Evolutionary conservation across 2,113 vertebrate species (phyloP).

Genomic region (Acanthochromis polyacanthus): DNA sequence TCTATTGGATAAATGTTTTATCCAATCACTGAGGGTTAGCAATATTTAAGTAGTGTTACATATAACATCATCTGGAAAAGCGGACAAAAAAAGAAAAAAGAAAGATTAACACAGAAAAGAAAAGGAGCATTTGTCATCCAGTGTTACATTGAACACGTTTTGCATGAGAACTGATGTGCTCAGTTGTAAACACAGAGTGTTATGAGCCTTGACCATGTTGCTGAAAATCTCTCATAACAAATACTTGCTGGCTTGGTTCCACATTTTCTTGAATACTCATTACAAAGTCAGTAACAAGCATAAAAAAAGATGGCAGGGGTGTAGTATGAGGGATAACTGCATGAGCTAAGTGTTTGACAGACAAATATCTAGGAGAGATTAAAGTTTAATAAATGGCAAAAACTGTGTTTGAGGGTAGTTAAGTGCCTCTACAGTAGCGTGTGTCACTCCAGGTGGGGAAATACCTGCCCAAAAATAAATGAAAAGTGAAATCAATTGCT

Average conservation of each 20-base stretch:
- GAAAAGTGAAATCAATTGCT: constrained; percentile 66
- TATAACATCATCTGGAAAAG: neutral
- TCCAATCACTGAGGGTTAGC: constrained; percentile 35
- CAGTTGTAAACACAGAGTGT: neutral
- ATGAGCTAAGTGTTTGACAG: neutral
- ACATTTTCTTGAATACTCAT: too few relatives aligned
- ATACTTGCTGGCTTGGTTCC: neutral
- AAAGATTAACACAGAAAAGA: constrained; percentile 31
- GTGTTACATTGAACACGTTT: neutral
- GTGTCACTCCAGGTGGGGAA: constrained; percentile 72
- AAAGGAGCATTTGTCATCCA: constrained; percentile 41
- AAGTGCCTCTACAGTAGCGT: constrained; percentile 26
- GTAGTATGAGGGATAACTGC: constrained; percentile 1
- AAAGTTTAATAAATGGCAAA: neutral
- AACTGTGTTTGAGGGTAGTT: constrained; percentile 3
- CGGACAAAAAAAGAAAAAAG: neutral
- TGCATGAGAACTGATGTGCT: neutral
- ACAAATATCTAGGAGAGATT: neutral
- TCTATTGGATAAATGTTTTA: constrained; percentile 52
- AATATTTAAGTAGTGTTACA: neutral
- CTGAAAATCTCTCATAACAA: neutral
- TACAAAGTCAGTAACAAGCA: neutral
- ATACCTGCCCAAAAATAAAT: constrained; percentile 83
- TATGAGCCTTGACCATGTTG: neutral
- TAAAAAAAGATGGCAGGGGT: neutral